Evolutionary conservation across 2,888 invertebrate genomes (phyloP).

Genomic region (Drosophila barbarae): DNA sequence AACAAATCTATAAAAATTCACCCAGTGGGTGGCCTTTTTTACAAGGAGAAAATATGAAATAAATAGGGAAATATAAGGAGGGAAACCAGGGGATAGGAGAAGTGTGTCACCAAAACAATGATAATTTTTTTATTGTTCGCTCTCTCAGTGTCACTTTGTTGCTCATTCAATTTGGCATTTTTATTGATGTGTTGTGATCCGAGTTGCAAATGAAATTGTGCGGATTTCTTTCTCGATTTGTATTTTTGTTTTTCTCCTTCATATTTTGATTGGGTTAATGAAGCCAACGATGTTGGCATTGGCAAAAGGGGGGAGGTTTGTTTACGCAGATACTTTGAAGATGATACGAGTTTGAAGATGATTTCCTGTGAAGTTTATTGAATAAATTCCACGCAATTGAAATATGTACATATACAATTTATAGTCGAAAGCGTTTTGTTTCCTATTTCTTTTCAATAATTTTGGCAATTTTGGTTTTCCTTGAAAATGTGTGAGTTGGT

Average conservation of each 20-base stretch:
- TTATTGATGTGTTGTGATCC: conserved; percentile 62
- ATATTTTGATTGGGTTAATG: conserved; percentile 38
- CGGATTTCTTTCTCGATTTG: conserved; percentile 14
- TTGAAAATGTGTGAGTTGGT: not conserved
- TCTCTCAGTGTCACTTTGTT: conserved; percentile 21
- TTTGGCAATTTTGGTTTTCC: not conserved
- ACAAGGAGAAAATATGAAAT: conserved; percentile 16
- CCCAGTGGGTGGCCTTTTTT: conserved; percentile 40
- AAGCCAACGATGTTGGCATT: conserved; percentile 1
- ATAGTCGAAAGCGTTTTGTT: not conserved
- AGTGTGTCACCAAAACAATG: conserved; percentile 35
- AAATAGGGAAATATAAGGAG: not conserved
- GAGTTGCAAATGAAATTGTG: conserved; percentile 40
- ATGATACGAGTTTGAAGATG: conserved; percentile 12
- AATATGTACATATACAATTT: not conserved
- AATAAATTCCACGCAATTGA: conserved; percentile 13
- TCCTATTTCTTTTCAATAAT: not conserved
- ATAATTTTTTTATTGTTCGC: conserved; percentile 31
- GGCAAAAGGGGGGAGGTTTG: not conserved
- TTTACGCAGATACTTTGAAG: conserved; percentile 14
- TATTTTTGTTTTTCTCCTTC: conserved; percentile 18
- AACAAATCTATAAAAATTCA: conserved; percentile 8
- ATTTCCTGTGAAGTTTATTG: conserved; percentile 16
- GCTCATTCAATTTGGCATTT: conserved; percentile 55
- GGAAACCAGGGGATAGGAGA: too few relatives aligned